Evolutionary conservation across 2,113 vertebrate genomes (phyloP).

Genomic region (Amphilophus citrinellus): DNA sequence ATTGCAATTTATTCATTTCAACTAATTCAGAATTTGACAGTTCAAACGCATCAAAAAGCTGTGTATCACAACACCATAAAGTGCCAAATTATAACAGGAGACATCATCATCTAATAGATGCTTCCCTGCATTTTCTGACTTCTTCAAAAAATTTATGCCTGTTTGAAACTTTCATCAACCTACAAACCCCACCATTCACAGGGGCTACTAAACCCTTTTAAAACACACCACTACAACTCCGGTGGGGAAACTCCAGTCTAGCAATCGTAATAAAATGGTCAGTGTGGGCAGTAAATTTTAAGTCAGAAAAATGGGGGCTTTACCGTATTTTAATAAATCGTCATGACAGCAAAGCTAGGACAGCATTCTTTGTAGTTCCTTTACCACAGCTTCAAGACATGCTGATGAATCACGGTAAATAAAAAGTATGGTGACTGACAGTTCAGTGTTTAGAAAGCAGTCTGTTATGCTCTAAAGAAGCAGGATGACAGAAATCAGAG

Average conservation of each 20-base stretch:
- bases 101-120: background rate
- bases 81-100: background rate
- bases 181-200: background rate
- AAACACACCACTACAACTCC: background rate
- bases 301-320: background rate
- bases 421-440: slow-evolving; percentile 26
- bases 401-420: slow-evolving; percentile 38
- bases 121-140: background rate
- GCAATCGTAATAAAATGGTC: slow-evolving; percentile 10
- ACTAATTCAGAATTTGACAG: background rate
- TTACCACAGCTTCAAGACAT: slow-evolving; percentile 19
- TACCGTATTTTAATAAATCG: slow-evolving; percentile 14
- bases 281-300: slow-evolving; percentile 7
- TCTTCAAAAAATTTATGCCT: background rate
- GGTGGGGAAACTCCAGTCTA: background rate
- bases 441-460: slow-evolving; percentile 33
- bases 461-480: slow-evolving; percentile 26
- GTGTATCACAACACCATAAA: background rate
- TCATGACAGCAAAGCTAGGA: background rate
- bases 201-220: slow-evolving; percentile 1
- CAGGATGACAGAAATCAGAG: slow-evolving; percentile 44
- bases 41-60: background rate
- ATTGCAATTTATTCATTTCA: background rate
- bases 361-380: background rate
- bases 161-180: background rate